Evolutionary conservation across 2,797 vertebrate genomes (phyloP).

Genomic region (Xyrichtys novacula): DNA sequence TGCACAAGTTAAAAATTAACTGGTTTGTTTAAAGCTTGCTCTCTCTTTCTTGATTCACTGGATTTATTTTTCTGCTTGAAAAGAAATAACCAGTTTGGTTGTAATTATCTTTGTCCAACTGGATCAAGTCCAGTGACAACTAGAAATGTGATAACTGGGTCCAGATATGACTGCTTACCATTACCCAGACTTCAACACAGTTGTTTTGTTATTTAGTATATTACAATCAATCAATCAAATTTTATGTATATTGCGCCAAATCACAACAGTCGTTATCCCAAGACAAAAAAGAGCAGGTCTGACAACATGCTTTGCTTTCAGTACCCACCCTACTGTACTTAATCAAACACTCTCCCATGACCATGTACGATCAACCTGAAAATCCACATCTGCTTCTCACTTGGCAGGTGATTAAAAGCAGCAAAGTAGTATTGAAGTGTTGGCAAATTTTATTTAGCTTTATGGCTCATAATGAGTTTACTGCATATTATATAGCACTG

Average conservation of each 20-base stretch:
- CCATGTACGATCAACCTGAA: constrained; percentile 3
- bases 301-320: too few relatives aligned
- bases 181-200: neutral
- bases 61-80: constrained; percentile 40
- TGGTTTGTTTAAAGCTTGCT: constrained; percentile 48
- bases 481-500: neutral
- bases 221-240: too few relatives aligned
- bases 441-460: constrained; percentile 1
- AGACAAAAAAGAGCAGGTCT: too few relatives aligned
- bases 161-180: neutral
- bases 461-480: constrained; percentile 23
- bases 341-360: too few relatives aligned
- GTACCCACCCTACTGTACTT: neutral
- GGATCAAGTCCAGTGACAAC: neutral
- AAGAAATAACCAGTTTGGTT: constrained; percentile 7
- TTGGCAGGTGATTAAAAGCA: neutral
- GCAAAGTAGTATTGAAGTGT: neutral
- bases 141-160: neutral
- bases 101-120: neutral
- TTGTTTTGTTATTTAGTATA: too few relatives aligned
- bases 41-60: constrained; percentile 31
- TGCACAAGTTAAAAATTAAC: constrained; percentile 86
- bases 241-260: too few relatives aligned
- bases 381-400: constrained; percentile 4
- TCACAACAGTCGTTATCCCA: too few relatives aligned